A percentile compares a stretch with the other conserved stretches of the same genome.
These are phyloP conservation scores for Melanostoma scalare DNA, from an alignment of 2,888 invertebrate species.

Conservation along the genomic window DNA sequence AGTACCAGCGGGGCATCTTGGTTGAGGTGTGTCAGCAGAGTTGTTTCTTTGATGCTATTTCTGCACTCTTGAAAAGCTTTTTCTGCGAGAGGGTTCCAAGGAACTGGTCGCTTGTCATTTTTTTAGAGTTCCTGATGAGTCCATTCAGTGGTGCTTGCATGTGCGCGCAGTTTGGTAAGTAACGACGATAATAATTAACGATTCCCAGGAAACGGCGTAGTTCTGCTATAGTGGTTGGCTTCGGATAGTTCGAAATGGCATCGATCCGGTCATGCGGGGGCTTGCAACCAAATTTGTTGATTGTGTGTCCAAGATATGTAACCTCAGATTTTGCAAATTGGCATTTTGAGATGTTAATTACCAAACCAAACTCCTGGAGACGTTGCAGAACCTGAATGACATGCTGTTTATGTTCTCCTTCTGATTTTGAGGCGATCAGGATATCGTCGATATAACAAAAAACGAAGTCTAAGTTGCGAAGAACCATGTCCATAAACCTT, in stretches of 20 bases:
- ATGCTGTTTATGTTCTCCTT: constrained; percentile 69
- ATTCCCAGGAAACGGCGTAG: constrained; percentile 30
- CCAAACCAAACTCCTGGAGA: constrained; percentile 67
- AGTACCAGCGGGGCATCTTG: constrained; percentile 3
- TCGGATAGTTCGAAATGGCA: constrained; percentile 11
- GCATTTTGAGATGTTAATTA: constrained; percentile 63
- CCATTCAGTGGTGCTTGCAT: constrained; percentile 7
- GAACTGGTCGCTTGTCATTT: constrained; percentile 27
- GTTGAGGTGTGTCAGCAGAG: constrained; percentile 8
- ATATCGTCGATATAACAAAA: constrained; percentile 75
- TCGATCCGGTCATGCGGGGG: constrained; percentile 39
- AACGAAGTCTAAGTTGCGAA: constrained; percentile 28
- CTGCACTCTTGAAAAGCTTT: constrained; percentile 23
- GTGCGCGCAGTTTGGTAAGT: constrained; percentile 25
- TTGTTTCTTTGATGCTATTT: constrained; percentile 7
- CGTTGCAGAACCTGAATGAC: constrained; percentile 64
- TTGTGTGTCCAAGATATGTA: constrained; percentile 27
- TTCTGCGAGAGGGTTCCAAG: constrained; percentile 17
- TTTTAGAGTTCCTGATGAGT: constrained; percentile 32
- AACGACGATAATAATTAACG: constrained; percentile 48
- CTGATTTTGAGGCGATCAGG: constrained; percentile 68
- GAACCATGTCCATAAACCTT: too few relatives aligned
- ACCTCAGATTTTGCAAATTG: constrained; percentile 27
- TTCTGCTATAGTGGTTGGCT: constrained; percentile 15
- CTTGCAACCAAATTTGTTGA: constrained; percentile 23